These are phyloP conservation scores for Montipora foliosa DNA, from an alignment of 64 coral and sea anemone species.

Conservation along the genomic window DNA sequence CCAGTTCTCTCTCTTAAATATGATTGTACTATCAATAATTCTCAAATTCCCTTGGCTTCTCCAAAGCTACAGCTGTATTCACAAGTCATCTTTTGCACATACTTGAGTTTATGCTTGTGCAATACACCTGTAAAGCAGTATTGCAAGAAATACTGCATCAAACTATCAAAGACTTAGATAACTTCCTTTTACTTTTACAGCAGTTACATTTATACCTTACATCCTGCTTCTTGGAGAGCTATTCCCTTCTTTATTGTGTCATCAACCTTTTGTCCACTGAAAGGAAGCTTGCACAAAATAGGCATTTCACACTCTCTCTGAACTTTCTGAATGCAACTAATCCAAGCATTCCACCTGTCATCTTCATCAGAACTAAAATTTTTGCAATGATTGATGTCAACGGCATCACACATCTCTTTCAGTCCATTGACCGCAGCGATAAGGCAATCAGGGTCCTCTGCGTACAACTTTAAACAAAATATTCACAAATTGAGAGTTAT, in stretches of 20 bases:
- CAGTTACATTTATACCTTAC: background rate
- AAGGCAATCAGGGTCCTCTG: constrained; percentile 1
- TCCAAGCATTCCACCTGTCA: constrained; percentile 33
- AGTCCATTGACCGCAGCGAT: constrained; percentile 8
- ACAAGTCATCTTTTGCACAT: too few species aligned
- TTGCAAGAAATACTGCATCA: too few species aligned
- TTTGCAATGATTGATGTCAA: background rate
- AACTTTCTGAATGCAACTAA: constrained; percentile 10
- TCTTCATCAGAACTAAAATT: background rate
- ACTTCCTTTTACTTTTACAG: background rate
- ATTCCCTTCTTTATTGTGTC: constrained; percentile 24
- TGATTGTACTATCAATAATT: too few species aligned
- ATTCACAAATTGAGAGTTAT: background rate
- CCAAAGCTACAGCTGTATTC: too few species aligned
- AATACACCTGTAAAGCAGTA: too few species aligned
- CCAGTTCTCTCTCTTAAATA: too few species aligned
- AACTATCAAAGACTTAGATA: too few species aligned
- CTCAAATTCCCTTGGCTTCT: too few species aligned
- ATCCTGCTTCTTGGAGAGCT: constrained; percentile 27
- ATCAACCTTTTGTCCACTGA: constrained; percentile 18
- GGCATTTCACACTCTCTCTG: constrained; percentile 21
- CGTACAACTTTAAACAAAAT: background rate
- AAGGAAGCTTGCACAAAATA: constrained; percentile 40
- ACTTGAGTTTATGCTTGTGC: too few species aligned
- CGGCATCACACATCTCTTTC: constrained; percentile 25